Evolutionary conservation across 2,113 vertebrate genomes (phyloP), one percentile per base, ranked within the genome.

Genomic region (Hymenochirus boettgeri): DNA sequence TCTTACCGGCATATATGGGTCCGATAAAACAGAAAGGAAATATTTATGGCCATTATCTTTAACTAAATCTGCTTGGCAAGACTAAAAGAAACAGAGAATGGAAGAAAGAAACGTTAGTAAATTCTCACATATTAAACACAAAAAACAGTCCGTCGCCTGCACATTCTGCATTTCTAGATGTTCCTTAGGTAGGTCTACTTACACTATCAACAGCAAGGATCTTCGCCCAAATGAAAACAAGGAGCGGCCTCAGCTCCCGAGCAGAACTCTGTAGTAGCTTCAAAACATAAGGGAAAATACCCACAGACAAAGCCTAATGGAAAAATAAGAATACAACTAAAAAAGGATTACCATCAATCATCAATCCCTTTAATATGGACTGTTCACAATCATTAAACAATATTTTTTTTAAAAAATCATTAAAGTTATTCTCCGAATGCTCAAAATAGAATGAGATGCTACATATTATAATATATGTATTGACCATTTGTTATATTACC

Each of bases 151-250:
- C n/a, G n/a, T n/a, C n/a, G n/a, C n/a, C n/a, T n/a, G n/a, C n/a
- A n/a, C n/a, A n/a, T n/a, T n/a, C n/a, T n/a, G n/a, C n/a, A n/a
- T n/a, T n/a, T n/a, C n/a, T n/a, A 31, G 29, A 42, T 42, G 39
- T 7, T 13, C 13, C 7, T 7, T 39, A 15, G 39, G 3, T 18
- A 42, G 15, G 5, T 17, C 13, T 74, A 92, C 95, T 90, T 82
- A 99, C 96, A 13, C 95, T 97, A 88, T 99, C 96, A 72, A 99
- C 96, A 0, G 96, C 96, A 10, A 98, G 90, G 72, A 99, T 99
- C 81, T 99, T 99, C 72, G 96, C 96, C 96, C 96, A 99, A 84
- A 99, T 99, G 86, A 99, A 99, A 42, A 98, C 96, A 1, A 99
- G 89, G 26, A 96, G 91, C 0, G 96, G 96, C 10, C 96, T 83